Evolutionary conservation across 1,140 invertebrate species (phyloP).

Genomic region (Drosophila erecta): DNA sequence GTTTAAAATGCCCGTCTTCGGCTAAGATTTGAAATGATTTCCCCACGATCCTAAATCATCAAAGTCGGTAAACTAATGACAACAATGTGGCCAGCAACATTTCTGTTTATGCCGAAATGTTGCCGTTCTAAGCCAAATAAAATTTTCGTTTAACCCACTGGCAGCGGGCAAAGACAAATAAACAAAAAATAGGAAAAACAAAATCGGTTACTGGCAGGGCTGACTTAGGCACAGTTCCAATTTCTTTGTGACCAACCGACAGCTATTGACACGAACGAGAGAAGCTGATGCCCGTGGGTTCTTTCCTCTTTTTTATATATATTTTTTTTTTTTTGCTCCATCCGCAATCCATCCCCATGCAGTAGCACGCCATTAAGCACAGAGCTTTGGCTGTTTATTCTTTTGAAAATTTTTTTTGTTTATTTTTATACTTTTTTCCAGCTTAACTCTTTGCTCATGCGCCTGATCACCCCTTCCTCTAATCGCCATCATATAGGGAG

Average conservation of each 20-base stretch:
- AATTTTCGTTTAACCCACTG: conserved; percentile 14
- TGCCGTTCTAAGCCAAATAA: conserved; percentile 23
- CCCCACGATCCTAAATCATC: conserved; percentile 5
- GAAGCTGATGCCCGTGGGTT: conserved; percentile 45
- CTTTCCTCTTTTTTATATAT: conserved; percentile 1
- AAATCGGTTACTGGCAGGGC: conserved; percentile 29
- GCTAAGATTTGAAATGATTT: conserved; percentile 15
- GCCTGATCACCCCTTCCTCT: conserved; percentile 13
- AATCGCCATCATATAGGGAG: conserved; percentile 23
- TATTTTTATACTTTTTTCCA: conserved; percentile 63
- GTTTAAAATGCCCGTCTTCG: conserved; percentile 2
- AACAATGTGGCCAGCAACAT: conserved; percentile 34
- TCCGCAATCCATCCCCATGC: conserved; percentile 45
- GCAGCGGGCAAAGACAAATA: conserved; percentile 28
- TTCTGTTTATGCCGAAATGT: conserved; percentile 15
- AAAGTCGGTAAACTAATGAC: conserved; percentile 12
- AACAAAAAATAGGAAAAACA: conserved; percentile 32
- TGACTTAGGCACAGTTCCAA: conserved; percentile 55
- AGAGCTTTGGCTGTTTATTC: conserved; percentile 59
- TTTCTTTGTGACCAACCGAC: conserved; percentile 48
- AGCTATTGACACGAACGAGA: conserved; percentile 51
- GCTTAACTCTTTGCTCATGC: conserved; percentile 65
- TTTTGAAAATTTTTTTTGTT: conserved; percentile 66
- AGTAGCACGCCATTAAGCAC: conserved; percentile 27
- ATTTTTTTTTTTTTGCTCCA: conserved; percentile 18